Evolutionary conservation across 2,888 invertebrate genomes (phyloP), one percentile per base, ranked within the genome.

Genomic region (Amphipyra berbera): DNA sequence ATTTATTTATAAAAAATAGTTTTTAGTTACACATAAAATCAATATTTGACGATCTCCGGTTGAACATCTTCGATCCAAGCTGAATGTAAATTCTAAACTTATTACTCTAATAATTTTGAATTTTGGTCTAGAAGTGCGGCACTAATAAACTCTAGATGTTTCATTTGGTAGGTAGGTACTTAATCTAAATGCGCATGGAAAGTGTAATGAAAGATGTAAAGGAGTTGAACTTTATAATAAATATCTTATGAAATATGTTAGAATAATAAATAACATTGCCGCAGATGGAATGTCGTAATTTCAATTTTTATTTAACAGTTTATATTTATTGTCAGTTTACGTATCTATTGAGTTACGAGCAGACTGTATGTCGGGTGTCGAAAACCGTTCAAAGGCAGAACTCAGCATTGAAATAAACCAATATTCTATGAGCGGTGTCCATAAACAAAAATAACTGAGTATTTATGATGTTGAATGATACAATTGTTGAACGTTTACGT

Each of bases 381-480:
- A 82, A 78, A 83, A 59, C 75, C 53, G 80, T 76, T 84, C 84
- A 84, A 83, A 85, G 81, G 62, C 67, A 58, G 42, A 53, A 27
- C 14, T 70, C 56, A 54, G 56, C 37, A 58, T 64, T 78, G 68
- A 81, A 81, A 79, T 81, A 83, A 81, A 83, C 81, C 78, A 79
- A 82, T 82, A 79, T 78, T 70, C 65, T 69, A 77, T 73, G 73
- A 77, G 67, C 61, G 38, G 62, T 61, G 46, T 27, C 50, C 49
- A 64, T 76, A 76, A 79, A 80, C 68, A 81, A 64, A 70, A 75
- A 73, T 73, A 71, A 65, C 53, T 55, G 41, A 46, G 54, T 71
- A 71, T 71, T 78, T 62, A 73, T 62, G 67, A 68, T 59, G 49
- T 57, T 33, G 68, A 66, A 41, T 50, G 54, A 59, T 66, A 48